Conservation (phyloP, 2,888 invertebrate species). For the Orthonychiurus folsomi region DNA sequence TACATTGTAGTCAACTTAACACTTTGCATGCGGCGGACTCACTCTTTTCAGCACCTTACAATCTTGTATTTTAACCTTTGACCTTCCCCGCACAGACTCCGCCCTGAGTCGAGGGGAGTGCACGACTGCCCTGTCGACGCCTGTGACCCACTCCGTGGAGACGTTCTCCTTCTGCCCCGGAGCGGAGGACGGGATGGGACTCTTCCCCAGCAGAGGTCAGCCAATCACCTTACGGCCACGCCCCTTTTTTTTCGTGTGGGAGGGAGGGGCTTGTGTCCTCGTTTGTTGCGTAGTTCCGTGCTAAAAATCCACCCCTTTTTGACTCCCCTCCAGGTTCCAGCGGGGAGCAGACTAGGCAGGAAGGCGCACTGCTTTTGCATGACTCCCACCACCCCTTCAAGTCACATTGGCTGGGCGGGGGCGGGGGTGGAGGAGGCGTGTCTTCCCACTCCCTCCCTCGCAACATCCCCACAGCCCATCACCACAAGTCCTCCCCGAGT, state of each 20-base stretch:
- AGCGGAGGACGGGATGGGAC: not conserved
- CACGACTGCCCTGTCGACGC: slow-evolving; percentile 5
- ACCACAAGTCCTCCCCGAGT: slow-evolving; percentile 40
- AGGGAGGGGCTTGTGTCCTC: too few species aligned
- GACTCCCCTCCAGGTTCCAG: too few species aligned
- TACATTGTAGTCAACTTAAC: not conserved
- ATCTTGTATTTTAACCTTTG: not conserved
- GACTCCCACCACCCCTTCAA: not conserved
- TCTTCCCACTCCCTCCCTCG: slow-evolving; percentile 12
- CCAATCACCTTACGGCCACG: too few species aligned
- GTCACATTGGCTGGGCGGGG: not conserved
- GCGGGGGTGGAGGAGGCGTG: not conserved
- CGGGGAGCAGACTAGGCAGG: not conserved
- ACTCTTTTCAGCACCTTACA: not conserved
- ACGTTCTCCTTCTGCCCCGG: not conserved
- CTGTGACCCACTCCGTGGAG: not conserved
- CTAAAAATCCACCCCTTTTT: too few species aligned
- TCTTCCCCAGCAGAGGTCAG: slow-evolving; percentile 6
- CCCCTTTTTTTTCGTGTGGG: too few species aligned
- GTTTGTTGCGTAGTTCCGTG: too few species aligned
- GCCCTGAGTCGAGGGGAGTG: slow-evolving; percentile 9
- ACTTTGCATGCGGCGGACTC: not conserved
- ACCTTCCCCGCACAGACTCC: slow-evolving; percentile 5
- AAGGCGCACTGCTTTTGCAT: not conserved
- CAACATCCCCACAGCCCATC: not conserved